These are phyloP conservation scores for Vimba vimba DNA, from an alignment of 2,113 vertebrate genomes.

Conservation along the genomic window DNA sequence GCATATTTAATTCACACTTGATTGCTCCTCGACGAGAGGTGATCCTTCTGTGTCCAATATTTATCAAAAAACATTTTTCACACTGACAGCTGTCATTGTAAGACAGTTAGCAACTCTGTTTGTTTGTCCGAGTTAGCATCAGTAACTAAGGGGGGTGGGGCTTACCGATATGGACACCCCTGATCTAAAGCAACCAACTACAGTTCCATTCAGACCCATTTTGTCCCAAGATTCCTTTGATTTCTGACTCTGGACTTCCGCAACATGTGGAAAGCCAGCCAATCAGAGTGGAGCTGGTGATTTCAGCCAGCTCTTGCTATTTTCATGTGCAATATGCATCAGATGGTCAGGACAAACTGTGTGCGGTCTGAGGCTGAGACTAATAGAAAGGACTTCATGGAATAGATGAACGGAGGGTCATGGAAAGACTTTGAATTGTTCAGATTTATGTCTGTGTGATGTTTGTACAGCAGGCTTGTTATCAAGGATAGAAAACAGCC, in stretches of 20 bases:
- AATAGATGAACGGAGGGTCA: background rate
- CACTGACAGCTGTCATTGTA: no score
- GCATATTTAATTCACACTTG: no score
- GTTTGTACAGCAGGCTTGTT: slow-evolving; percentile 27
- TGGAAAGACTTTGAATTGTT: slow-evolving; percentile 41
- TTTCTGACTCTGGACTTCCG: background rate
- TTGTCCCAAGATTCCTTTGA: background rate
- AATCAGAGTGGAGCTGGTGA: background rate
- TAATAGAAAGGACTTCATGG: background rate
- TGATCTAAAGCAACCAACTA: no score
- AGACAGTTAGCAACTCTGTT: no score
- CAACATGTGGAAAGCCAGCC: background rate
- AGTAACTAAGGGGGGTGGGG: no score
- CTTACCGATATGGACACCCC: no score
- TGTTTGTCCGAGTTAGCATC: no score
- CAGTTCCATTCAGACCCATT: no score
- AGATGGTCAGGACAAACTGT: background rate
- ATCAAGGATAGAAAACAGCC: slow-evolving; percentile 41
- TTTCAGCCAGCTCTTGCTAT: background rate
- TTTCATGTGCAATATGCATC: background rate
- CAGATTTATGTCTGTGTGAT: background rate
- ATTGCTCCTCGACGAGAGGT: no score
- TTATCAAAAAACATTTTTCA: no score
- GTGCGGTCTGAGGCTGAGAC: background rate
- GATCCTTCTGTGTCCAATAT: no score